A percentile compares a stretch with the other conserved stretches of the same genome.
phyloP scores from a whole-genome alignment of 2,888 invertebrate species.

The Auanema sp. region DNA sequence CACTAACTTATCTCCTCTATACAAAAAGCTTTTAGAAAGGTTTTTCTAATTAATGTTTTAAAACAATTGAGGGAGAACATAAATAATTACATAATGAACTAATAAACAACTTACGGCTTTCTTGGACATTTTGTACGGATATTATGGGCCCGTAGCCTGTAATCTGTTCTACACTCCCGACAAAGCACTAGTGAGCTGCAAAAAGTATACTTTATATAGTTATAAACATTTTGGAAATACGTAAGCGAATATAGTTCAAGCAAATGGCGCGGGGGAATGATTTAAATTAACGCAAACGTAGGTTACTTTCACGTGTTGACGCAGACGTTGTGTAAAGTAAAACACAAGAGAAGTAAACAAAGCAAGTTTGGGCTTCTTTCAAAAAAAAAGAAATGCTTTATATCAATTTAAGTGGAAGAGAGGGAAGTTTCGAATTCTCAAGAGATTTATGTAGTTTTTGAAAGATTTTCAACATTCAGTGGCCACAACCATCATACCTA shows the following conservation, averaged over 20 bases:
- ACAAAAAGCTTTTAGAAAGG: too few relatives aligned
- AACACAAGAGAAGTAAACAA: not conserved
- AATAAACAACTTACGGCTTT: slow-evolving; percentile 16
- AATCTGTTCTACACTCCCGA: slow-evolving; percentile 6
- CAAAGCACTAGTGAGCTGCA: slow-evolving; percentile 8
- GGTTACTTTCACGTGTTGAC: slow-evolving; percentile 12
- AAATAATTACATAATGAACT: not conserved
- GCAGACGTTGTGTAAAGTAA: slow-evolving; percentile 21
- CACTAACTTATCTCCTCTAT: too few relatives aligned
- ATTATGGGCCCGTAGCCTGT: too few relatives aligned
- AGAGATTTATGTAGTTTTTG: too few relatives aligned
- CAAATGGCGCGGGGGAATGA: not conserved
- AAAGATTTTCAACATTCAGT: too few relatives aligned
- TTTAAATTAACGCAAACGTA: not conserved
- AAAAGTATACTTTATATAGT: slow-evolving; percentile 1
- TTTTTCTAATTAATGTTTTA: too few relatives aligned
- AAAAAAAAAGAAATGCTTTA: not conserved
- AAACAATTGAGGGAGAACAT: not conserved
- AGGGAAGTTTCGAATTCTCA: too few relatives aligned
- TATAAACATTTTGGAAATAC: not conserved
- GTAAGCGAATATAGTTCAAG: slow-evolving; percentile 4
- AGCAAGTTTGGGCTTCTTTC: not conserved
- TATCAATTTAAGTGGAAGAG: not conserved
- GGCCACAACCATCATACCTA: too few relatives aligned
- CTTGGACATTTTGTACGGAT: slow-evolving; percentile 13